These are phyloP conservation scores for Bombus superbus DNA, from an alignment of 1,140 invertebrate genomes.

Conservation along the genomic window DNA sequence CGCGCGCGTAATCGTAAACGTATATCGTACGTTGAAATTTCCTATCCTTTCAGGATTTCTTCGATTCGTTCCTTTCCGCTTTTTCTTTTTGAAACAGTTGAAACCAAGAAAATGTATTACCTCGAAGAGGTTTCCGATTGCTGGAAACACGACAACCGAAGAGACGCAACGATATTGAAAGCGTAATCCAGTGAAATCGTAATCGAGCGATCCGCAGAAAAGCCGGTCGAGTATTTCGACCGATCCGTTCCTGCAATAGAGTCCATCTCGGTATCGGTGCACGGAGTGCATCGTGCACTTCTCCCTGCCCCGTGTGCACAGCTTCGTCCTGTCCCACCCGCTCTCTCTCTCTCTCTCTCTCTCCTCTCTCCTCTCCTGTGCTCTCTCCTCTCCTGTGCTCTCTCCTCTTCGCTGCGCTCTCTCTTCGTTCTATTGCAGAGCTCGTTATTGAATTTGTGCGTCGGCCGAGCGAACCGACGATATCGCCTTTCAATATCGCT, in stretches of 20 bases:
- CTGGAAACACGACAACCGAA: neutral
- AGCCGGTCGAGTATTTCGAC: slow-evolving; percentile 29
- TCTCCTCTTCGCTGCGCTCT: neutral
- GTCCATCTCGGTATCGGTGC: slow-evolving; percentile 58
- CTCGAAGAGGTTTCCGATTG: too few species aligned
- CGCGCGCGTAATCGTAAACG: too few species aligned
- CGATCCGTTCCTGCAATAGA: slow-evolving; percentile 62
- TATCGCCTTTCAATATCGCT: slow-evolving; percentile 77
- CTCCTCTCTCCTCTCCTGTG: neutral
- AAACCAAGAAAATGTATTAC: neutral
- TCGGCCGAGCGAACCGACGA: slow-evolving; percentile 70
- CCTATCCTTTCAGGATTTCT: neutral
- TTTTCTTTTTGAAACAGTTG: neutral
- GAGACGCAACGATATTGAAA: slow-evolving; percentile 9
- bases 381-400: neutral
- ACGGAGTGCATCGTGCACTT: slow-evolving; percentile 57
- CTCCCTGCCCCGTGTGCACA: slow-evolving; percentile 45
- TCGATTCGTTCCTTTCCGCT: neutral
- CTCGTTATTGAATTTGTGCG: slow-evolving; percentile 75
- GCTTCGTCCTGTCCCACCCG: neutral
- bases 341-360: neutral
- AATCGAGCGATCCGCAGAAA: slow-evolving; percentile 22
- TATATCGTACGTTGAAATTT: neutral
- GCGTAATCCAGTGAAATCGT: slow-evolving; percentile 36
- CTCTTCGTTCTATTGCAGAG: slow-evolving; percentile 67